Conservation (phyloP, 1,140 invertebrate species). For the Ostrea denselamellosa region DNA sequence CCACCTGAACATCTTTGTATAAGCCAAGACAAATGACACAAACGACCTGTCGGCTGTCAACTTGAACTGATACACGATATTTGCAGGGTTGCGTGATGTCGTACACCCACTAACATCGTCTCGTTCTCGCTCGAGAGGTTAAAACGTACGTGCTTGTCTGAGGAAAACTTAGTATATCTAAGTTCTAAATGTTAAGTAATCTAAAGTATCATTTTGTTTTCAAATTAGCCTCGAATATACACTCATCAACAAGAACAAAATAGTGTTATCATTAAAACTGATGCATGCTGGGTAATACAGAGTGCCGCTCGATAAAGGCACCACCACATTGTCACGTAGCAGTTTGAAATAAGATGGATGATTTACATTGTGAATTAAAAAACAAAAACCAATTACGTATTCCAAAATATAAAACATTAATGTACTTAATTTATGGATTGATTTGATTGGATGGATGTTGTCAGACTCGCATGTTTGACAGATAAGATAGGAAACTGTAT, state of each 20-base stretch:
- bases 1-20: too few relatives aligned
- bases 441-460: too few relatives aligned
- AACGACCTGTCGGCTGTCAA: background rate
- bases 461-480: too few relatives aligned
- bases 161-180: background rate
- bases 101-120: background rate
- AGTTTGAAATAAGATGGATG: background rate
- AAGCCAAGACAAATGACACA: too few relatives aligned
- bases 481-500: too few relatives aligned
- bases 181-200: background rate
- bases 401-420: too few relatives aligned
- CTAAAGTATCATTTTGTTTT: background rate
- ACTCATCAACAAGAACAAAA: background rate
- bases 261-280: background rate
- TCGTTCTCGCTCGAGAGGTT: background rate
- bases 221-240: background rate
- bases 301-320: background rate
- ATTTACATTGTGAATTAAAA: background rate
- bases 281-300: background rate
- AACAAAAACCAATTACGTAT: too few relatives aligned
- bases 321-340: background rate
- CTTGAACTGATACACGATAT: background rate
- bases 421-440: too few relatives aligned
- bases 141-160: background rate
- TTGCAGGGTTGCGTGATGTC: background rate